These are phyloP conservation scores for Drosophila helvetica DNA, from an alignment of 2,888 invertebrate genomes.

Conservation along the genomic window DNA sequence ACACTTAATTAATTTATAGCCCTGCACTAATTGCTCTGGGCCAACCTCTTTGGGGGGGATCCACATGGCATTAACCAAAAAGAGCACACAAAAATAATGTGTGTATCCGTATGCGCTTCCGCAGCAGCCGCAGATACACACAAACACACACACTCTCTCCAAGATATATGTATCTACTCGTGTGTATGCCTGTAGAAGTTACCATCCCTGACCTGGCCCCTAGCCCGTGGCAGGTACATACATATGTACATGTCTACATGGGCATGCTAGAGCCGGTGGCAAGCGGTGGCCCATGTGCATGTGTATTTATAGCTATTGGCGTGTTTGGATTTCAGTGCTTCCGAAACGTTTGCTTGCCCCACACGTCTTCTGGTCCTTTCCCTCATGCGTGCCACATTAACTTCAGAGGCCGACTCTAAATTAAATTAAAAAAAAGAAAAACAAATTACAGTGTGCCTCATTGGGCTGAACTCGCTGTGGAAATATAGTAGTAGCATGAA, in stretches of 20 bases:
- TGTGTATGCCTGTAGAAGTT: background rate
- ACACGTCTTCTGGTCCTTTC: background rate
- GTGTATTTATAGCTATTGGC: constrained; percentile 15
- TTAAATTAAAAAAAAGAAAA: background rate
- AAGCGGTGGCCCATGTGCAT: constrained; percentile 14
- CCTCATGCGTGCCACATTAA: constrained; percentile 3
- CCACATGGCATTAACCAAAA: background rate
- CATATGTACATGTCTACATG: background rate
- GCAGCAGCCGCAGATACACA: constrained; percentile 27
- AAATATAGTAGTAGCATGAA: background rate
- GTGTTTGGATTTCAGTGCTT: background rate
- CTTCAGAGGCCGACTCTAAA: background rate
- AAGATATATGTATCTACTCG: too few relatives aligned
- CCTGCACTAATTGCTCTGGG: constrained; percentile 34
- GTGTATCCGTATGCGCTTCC: constrained; percentile 39
- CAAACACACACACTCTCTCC: background rate
- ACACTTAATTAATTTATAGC: constrained; percentile 45
- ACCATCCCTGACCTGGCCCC: background rate
- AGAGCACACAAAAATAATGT: constrained; percentile 6
- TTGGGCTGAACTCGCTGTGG: constrained; percentile 6
- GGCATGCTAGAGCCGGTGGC: background rate
- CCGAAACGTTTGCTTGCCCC: constrained; percentile 7
- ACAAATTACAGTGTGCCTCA: constrained; percentile 16
- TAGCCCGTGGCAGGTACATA: background rate
- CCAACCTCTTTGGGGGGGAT: background rate